Conservation (phyloP, 2,113 vertebrate genomes). For the Baryphthengus martii region DNA sequence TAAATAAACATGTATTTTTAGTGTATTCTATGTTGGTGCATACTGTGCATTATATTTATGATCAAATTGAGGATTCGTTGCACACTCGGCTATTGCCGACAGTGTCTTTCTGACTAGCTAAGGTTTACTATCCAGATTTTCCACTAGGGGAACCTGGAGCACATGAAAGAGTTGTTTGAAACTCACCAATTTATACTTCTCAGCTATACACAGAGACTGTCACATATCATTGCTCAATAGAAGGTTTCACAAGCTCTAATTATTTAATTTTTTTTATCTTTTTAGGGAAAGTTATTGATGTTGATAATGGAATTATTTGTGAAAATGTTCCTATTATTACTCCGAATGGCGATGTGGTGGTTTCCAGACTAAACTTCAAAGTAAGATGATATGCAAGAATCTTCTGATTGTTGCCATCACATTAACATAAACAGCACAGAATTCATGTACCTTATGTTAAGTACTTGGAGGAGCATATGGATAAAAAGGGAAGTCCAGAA, state of each 20-base stretch:
- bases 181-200: background rate
- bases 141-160: background rate
- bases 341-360: conserved; percentile 95
- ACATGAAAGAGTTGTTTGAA: background rate
- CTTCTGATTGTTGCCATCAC: conserved; percentile 76
- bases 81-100: background rate
- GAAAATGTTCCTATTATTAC: conserved; percentile 97
- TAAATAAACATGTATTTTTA: background rate
- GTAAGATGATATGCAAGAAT: conserved; percentile 81
- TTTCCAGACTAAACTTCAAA: conserved; percentile 93
- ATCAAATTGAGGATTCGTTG: background rate
- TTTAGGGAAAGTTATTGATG: conserved; percentile 92
- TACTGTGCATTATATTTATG: background rate
- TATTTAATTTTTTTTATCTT: background rate
- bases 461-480: conserved; percentile 71
- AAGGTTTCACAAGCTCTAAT: conserved; percentile 5
- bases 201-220: background rate
- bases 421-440: conserved; percentile 73
- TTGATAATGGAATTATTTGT: conserved; percentile 96
- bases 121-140: background rate
- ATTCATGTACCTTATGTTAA: conserved; percentile 73
- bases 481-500: conserved; percentile 74
- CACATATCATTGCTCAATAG: background rate
- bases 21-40: background rate
- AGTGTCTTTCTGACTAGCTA: background rate